phyloP scores from a whole-genome alignment of 2,113 vertebrate genomes.

The Entelurus aequoreus region DNA sequence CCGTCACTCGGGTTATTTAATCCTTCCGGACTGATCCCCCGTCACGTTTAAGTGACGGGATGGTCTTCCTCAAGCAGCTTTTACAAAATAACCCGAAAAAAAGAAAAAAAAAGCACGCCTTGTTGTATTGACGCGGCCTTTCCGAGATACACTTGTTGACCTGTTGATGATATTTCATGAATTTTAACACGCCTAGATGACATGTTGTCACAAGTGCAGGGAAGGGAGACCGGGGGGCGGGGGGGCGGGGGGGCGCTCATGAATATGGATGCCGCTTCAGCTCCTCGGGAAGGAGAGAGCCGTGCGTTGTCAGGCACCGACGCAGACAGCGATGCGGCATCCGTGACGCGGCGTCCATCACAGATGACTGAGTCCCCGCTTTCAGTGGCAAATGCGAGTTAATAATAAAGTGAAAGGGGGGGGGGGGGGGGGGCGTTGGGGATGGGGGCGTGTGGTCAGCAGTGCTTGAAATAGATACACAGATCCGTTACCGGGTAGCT shows the following conservation, averaged over 20 bases:
- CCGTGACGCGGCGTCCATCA: constrained; percentile 27
- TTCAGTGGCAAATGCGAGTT: constrained; percentile 2
- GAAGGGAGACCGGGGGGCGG: constrained; percentile 6
- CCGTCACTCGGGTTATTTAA: no score
- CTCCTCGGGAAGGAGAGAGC: constrained; percentile 35
- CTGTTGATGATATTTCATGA: constrained; percentile 25
- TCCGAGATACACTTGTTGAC: constrained; percentile 15
- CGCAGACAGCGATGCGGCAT: constrained; percentile 33
- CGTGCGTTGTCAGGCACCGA: constrained; percentile 47
- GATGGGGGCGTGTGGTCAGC: not conserved
- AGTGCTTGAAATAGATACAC: constrained; percentile 6
- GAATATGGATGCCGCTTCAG: constrained; percentile 61
- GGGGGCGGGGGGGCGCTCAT: constrained; percentile 43
- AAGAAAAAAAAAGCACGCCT: no score
- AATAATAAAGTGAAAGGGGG: not conserved
- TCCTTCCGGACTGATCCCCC: not conserved
- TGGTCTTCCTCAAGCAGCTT: constrained; percentile 7
- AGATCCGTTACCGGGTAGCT: not conserved
- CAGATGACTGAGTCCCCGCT: constrained; percentile 31
- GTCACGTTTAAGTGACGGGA: constrained; percentile 7
- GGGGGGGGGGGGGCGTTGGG: not conserved
- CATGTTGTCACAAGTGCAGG: constrained; percentile 31
- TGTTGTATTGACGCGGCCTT: constrained; percentile 5
- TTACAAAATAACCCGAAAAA: not conserved
- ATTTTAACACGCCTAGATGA: constrained; percentile 19